Conservation (phyloP, 2,797 vertebrate genomes). For the Diplodus sargus region DNA sequence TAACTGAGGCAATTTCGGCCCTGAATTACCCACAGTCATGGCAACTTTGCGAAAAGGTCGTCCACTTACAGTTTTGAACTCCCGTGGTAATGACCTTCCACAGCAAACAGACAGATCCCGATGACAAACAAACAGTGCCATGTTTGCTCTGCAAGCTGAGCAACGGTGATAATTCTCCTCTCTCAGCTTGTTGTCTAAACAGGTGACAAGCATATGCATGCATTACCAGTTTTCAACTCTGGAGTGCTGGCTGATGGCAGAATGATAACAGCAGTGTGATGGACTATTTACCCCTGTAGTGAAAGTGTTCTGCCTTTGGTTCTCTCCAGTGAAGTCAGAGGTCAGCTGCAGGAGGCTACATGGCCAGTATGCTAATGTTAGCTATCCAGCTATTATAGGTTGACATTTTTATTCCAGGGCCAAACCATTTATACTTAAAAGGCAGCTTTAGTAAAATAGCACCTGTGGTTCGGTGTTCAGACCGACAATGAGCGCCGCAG, state of each 20-base stretch:
- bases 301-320: conserved; percentile 32
- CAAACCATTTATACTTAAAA: not conserved
- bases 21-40: not conserved
- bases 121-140: conserved; percentile 69
- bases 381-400: not conserved
- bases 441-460: not conserved
- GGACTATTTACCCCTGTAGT: conserved; percentile 11
- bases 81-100: conserved; percentile 58
- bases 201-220: conserved; percentile 59
- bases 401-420: not conserved
- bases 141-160: conserved; percentile 76
- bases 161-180: conserved; percentile 68
- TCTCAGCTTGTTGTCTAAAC: conserved; percentile 58
- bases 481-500: too few species aligned
- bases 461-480: too few species aligned
- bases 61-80: conserved; percentile 47
- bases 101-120: conserved; percentile 69
- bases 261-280: conserved; percentile 23
- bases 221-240: conserved; percentile 24
- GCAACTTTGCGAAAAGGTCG: conserved; percentile 63
- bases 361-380: not conserved
- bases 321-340: conserved; percentile 11
- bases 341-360: conserved; percentile 1
- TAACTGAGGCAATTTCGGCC: conserved; percentile 21
- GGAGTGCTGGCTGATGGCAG: conserved; percentile 22